Evolutionary conservation across 2,888 invertebrate genomes (phyloP).

Genomic region (Entomobrya multifasciata): DNA sequence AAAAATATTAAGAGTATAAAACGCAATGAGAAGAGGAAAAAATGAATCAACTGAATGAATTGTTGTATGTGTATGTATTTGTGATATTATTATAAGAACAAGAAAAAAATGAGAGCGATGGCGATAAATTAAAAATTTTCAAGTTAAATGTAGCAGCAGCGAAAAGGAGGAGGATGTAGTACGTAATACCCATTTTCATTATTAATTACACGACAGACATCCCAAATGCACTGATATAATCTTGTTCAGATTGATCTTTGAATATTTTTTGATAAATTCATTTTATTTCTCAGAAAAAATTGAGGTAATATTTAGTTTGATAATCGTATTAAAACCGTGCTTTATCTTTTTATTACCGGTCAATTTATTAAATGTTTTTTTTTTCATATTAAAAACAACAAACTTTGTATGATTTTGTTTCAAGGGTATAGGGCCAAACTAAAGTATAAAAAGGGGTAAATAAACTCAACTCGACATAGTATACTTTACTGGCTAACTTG

Average conservation of each 20-base stretch:
- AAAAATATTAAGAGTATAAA: no score
- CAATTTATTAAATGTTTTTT: no score
- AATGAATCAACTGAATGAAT: no score
- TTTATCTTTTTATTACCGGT: no score
- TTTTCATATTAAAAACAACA: background rate
- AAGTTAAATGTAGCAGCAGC: slow-evolving; percentile 5
- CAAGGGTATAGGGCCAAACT: background rate
- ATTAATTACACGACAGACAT: no score
- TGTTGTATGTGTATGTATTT: no score
- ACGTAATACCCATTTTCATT: background rate
- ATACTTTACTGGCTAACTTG: background rate
- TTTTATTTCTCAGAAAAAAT: no score
- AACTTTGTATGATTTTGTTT: background rate
- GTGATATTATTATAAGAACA: background rate
- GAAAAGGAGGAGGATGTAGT: background rate
- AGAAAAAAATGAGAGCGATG: slow-evolving; percentile 10
- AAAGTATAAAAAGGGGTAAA: background rate
- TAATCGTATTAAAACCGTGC: no score
- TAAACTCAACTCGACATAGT: slow-evolving; percentile 16
- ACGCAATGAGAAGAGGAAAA: no score
- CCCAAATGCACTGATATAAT: no score
- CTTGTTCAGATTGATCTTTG: background rate
- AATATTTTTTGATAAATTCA: background rate
- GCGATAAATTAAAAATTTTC: slow-evolving; percentile 3
- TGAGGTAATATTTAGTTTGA: no score